A percentile compares a stretch with the other conserved stretches of the same genome.
Conservation (phyloP, 2,888 invertebrate genomes). For the Tachina grossa region DNA sequence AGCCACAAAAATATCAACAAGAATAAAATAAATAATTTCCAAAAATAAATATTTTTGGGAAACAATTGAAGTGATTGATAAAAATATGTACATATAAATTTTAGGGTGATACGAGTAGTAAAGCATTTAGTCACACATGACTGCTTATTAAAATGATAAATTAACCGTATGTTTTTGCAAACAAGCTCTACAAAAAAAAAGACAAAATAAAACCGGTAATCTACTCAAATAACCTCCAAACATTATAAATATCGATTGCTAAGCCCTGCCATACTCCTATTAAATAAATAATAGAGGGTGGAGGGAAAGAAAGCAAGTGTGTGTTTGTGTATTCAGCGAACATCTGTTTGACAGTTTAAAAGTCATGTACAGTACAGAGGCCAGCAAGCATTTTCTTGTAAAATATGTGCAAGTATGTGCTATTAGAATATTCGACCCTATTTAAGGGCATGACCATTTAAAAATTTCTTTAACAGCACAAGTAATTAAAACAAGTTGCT, state of each 20-base stretch:
- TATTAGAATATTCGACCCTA: conserved; percentile 53
- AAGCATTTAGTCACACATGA: conserved; percentile 55
- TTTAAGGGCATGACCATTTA: conserved; percentile 61
- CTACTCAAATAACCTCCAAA: conserved; percentile 17
- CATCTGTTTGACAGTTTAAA: conserved; percentile 48
- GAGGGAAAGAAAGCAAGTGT: neutral
- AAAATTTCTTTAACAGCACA: conserved; percentile 15
- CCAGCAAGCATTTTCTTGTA: neutral
- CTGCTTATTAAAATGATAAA: conserved; percentile 11
- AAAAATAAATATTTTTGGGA: conserved; percentile 12
- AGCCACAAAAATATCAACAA: neutral
- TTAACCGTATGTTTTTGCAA: conserved; percentile 10
- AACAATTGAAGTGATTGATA: conserved; percentile 45
- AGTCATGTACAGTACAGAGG: conserved; percentile 1
- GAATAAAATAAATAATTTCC: neutral
- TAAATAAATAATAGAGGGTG: neutral
- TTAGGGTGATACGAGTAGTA: neutral
- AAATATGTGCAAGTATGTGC: neutral
- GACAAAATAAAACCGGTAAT: conserved; percentile 3
- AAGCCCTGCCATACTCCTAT: neutral
- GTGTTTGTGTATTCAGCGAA: neutral
- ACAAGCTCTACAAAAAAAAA: neutral
- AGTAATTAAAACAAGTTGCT: conserved; percentile 55
- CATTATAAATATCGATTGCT: conserved; percentile 38
- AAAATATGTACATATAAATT: conserved; percentile 8